Evolutionary conservation across 1,140 invertebrate species (phyloP).

Genomic region (Paracyclopina nana): DNA sequence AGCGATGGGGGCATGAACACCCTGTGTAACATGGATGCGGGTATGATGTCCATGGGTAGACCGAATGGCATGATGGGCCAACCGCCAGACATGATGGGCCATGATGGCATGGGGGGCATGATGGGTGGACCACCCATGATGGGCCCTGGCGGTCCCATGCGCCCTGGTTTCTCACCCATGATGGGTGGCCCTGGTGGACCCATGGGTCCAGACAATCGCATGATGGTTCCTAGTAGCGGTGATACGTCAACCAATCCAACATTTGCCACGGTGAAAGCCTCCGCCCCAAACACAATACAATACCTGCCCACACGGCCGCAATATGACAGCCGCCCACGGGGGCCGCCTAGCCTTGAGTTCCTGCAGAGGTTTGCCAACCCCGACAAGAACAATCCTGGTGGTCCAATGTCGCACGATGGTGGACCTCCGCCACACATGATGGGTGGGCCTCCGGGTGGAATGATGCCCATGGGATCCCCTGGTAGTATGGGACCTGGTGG

Average conservation of each 20-base stretch:
- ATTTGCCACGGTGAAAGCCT: slow-evolving; percentile 51
- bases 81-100: slow-evolving; percentile 21
- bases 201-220: slow-evolving; percentile 10
- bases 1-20: too few relatives aligned
- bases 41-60: slow-evolving; percentile 25
- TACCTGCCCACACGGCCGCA: slow-evolving; percentile 80
- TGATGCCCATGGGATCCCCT: slow-evolving; percentile 20
- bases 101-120: slow-evolving; percentile 23
- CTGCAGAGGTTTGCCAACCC: slow-evolving; percentile 56
- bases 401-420: slow-evolving; percentile 19
- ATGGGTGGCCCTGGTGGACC: slow-evolving; percentile 24
- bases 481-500: slow-evolving; percentile 21
- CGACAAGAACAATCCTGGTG: slow-evolving; percentile 21
- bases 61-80: slow-evolving; percentile 17
- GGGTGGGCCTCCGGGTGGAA: slow-evolving; percentile 19
- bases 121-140: slow-evolving; percentile 26
- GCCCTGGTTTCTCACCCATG: slow-evolving; percentile 20
- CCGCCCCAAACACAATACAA: slow-evolving; percentile 90
- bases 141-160: slow-evolving; percentile 25
- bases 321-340: slow-evolving; percentile 39
- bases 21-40: slow-evolving; percentile 29
- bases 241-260: slow-evolving; percentile 23
- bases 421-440: slow-evolving; percentile 21
- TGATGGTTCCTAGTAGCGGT: slow-evolving; percentile 20
- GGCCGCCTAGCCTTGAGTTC: slow-evolving; percentile 77